Base-by-base conservation (phyloP, 2,797 vertebrate species). In the Atherinosoma microstoma region DNA sequence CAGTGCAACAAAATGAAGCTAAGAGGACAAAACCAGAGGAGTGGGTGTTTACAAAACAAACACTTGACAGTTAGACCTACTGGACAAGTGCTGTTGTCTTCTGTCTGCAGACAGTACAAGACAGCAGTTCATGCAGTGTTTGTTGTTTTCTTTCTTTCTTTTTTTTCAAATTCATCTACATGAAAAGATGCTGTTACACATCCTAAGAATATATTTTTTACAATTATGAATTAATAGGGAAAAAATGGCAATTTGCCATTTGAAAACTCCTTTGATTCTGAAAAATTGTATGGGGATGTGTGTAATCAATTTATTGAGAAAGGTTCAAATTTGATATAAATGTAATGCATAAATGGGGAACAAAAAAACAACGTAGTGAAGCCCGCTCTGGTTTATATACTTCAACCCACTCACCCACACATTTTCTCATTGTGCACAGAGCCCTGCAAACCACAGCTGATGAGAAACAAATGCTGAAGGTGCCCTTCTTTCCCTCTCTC, bases 1-100 rank as follows among this genome's bases (percentile, higher is more conserved):
- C 22, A 65, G 66, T 38, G 66, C 60, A 84, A 77, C 57, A 77
- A 81, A 84, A 84, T 69, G 67, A 72, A 16, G 11, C 12, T 54
- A 54, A 60, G 64, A 60, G 42, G 64, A 77, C 49, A 32, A 83
- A 73, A 40, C 80, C 56, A 76, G 51, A 82, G 76, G 63, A 68
- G 38, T 61, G 30, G 57, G 16, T 93, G 84, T 92, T 91, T 87
- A 76, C 86, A 85, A 90, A 91, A 93, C 85, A 88, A 70, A 81
- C 67, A 64, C 13, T 16, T 57, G 65, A 54, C 65, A 78, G 83
- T 78, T 65, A 75, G 78, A 91, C 87, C 85, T 83, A 87, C 67
- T 83, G 67, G 66, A 87, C 84, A 62, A 82, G 81, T 79, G 66
- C 70, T 84, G 82, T 80, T 83, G 63, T 56, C 36, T 88, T 78